Evolutionary conservation across 1,140 invertebrate species (phyloP).

Genomic region (Drosophila takahashii): DNA sequence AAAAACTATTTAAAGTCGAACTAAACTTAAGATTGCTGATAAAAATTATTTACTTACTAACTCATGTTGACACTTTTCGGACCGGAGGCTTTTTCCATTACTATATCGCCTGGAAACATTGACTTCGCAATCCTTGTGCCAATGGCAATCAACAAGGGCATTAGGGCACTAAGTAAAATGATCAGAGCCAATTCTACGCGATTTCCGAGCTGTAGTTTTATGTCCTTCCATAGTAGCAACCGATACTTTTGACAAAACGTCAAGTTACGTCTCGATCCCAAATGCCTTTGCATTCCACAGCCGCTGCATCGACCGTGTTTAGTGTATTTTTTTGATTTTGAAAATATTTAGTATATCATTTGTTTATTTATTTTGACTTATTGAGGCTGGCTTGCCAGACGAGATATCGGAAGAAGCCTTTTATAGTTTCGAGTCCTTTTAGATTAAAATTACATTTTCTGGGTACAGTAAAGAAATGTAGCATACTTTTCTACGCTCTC

Average conservation of each 20-base stretch:
- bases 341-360: neutral
- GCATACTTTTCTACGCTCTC: conserved; percentile 2
- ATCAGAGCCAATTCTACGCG: neutral
- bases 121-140: neutral
- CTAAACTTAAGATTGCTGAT: neutral
- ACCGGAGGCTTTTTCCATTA: neutral
- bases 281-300: neutral
- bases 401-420: too few relatives aligned
- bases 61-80: neutral
- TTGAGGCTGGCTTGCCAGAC: neutral
- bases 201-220: neutral
- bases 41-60: neutral
- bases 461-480: too few relatives aligned
- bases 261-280: neutral
- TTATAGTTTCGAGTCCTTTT: too few relatives aligned
- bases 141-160: neutral
- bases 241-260: conserved; percentile 1
- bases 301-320: neutral
- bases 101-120: neutral
- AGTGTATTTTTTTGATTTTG: neutral
- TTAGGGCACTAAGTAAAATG: neutral
- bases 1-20: neutral
- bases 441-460: too few relatives aligned
- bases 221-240: conserved; percentile 19
- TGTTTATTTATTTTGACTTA: conserved; percentile 1